These are phyloP conservation scores for Neogale vison DNA, from an alignment of 2,113 vertebrate genomes.

Conservation along the genomic window DNA sequence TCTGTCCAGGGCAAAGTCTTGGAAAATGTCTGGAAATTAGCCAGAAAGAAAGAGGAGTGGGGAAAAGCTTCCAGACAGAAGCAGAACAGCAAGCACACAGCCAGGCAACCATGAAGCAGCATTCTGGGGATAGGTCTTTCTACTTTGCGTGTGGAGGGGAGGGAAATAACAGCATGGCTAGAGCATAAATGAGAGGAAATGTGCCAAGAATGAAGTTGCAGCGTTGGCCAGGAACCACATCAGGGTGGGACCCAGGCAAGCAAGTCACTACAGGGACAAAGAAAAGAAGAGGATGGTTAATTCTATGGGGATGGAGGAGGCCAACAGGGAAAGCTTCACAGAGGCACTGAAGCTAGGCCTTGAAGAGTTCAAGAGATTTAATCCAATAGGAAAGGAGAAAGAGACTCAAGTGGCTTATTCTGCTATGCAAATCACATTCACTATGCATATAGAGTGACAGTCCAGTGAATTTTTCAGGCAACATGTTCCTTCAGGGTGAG, in stretches of 20 bases:
- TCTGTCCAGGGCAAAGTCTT: slow-evolving; percentile 16
- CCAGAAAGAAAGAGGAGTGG: not conserved
- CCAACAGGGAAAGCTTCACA: not conserved
- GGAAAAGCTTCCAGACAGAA: not conserved
- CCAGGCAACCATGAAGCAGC: not conserved
- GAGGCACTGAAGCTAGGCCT: not conserved
- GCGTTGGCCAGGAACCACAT: not conserved
- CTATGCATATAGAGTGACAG: not conserved
- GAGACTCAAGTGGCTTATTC: not conserved
- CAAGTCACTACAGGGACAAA: not conserved
- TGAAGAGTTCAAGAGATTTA: not conserved
- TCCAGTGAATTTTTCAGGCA: not conserved
- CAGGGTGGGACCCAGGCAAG: not conserved
- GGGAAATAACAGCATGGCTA: not conserved
- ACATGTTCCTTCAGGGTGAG: not conserved
- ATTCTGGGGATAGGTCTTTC: not conserved
- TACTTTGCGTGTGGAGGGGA: not conserved
- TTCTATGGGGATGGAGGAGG: not conserved
- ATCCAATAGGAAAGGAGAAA: not conserved
- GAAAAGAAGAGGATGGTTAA: not conserved
- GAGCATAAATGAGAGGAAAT: not conserved
- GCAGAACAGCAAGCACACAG: not conserved
- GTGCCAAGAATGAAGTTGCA: not conserved
- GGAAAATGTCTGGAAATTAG: not conserved
- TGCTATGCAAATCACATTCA: not conserved